These are phyloP conservation scores for Hymenopus coronatus DNA, from an alignment of 2,888 invertebrate species.

Conservation along the genomic window DNA sequence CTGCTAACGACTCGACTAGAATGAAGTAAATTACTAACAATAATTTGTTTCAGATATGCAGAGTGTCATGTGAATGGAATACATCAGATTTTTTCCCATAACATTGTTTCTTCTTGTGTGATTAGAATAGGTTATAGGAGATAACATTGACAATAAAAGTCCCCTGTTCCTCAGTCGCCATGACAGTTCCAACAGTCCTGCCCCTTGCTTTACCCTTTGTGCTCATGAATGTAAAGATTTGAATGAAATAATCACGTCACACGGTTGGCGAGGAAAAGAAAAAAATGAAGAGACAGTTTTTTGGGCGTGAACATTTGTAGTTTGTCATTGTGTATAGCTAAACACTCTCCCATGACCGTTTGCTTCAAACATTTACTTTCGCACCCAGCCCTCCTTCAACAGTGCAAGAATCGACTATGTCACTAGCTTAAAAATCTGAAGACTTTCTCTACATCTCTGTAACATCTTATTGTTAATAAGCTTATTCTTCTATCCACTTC, in stretches of 20 bases:
- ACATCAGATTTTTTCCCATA: too few relatives aligned
- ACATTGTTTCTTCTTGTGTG: too few relatives aligned
- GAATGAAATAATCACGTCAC: neutral
- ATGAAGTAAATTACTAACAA: too few relatives aligned
- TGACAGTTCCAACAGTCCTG: neutral
- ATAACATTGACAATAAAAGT: too few relatives aligned
- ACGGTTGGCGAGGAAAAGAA: neutral
- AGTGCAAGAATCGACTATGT: neutral
- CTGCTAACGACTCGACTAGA: too few relatives aligned
- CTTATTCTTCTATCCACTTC: too few relatives aligned
- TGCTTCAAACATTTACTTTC: neutral
- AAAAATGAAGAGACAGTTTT: neutral
- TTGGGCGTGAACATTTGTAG: neutral
- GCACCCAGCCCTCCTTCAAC: neutral
- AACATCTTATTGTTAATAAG: too few relatives aligned
- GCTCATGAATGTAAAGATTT: neutral
- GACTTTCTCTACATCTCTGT: too few relatives aligned
- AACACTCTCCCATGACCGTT: neutral
- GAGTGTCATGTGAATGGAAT: too few relatives aligned
- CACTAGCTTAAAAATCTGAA: too few relatives aligned
- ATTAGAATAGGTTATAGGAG: too few relatives aligned
- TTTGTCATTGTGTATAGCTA: slow-evolving; percentile 16
- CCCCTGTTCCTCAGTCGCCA: neutral
- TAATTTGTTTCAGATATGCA: too few relatives aligned
- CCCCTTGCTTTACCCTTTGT: neutral